These are phyloP conservation scores for Drosophila mayri DNA, from an alignment of 1,140 invertebrate species.

Conservation along the genomic window DNA sequence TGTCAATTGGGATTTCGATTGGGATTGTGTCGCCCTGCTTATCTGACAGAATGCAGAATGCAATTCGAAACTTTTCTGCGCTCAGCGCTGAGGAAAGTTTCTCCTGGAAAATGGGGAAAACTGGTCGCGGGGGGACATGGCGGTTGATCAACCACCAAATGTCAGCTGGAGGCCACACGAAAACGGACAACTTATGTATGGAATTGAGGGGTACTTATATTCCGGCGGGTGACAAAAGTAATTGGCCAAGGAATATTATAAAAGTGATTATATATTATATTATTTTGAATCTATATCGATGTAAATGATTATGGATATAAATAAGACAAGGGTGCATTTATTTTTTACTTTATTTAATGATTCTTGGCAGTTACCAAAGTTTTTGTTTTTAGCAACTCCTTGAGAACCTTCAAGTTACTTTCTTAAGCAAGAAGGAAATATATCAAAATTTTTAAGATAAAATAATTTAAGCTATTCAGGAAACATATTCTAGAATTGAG, in stretches of 20 bases:
- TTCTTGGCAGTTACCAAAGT: neutral
- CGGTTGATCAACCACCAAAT: constrained; percentile 70
- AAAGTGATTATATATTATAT: too few relatives aligned
- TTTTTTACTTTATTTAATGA: neutral
- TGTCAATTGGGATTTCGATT: constrained; percentile 56
- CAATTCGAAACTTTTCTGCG: constrained; percentile 67
- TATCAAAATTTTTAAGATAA: neutral
- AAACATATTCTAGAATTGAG: neutral
- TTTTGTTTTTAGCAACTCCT: neutral
- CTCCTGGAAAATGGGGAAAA: constrained; percentile 20
- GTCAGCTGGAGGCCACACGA: constrained; percentile 43
- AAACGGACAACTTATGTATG: constrained; percentile 21
- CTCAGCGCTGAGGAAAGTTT: constrained; percentile 47
- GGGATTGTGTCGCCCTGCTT: constrained; percentile 38
- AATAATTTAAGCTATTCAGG: neutral
- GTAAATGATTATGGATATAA: neutral
- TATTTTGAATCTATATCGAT: neutral
- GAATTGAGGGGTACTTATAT: neutral
- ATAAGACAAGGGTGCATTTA: neutral
- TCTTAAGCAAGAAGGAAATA: too few relatives aligned
- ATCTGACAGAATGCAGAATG: constrained; percentile 72
- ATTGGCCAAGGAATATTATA: constrained; percentile 19
- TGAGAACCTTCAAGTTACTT: neutral
- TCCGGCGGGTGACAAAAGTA: neutral
- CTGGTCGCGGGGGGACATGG: neutral